These are phyloP conservation scores for Phrynosoma blainvillii DNA, from an alignment of 2,113 vertebrate genomes.

Conservation along the genomic window DNA sequence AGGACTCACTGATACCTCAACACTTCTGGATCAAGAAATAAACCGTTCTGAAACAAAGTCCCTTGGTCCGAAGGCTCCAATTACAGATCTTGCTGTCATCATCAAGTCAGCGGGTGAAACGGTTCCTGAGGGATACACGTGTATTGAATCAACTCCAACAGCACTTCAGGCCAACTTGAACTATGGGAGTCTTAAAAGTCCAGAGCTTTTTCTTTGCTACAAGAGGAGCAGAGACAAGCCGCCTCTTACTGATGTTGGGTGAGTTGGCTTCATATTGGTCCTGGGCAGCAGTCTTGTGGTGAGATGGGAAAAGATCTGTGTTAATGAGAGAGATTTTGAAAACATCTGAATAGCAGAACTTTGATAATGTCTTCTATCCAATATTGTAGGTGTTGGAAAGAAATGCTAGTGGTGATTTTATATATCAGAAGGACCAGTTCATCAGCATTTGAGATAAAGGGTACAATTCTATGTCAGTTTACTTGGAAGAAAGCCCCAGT, in stretches of 20 bases:
- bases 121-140: slow-evolving; percentile 95
- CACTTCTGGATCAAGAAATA: slow-evolving; percentile 90
- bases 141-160: slow-evolving; percentile 90
- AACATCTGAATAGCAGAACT: not conserved
- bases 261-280: slow-evolving; percentile 55
- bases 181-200: slow-evolving; percentile 97
- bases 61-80: slow-evolving; percentile 91
- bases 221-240: slow-evolving; percentile 89
- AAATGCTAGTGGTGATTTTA: not conserved
- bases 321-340: not conserved
- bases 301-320: not conserved
- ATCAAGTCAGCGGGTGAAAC: slow-evolving; percentile 92
- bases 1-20: slow-evolving; percentile 91
- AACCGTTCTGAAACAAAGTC: slow-evolving; percentile 89
- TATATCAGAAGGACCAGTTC: not conserved
- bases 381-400: not conserved
- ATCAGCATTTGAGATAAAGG: not conserved
- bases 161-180: slow-evolving; percentile 96
- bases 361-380: not conserved
- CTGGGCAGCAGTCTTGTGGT: not conserved
- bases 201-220: slow-evolving; percentile 96
- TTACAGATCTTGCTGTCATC: slow-evolving; percentile 95
- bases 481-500: not conserved
- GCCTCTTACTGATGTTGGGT: slow-evolving; percentile 95
- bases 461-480: not conserved